Conservation (phyloP, 2,113 vertebrate species). For the Diadophis punctatus region DNA sequence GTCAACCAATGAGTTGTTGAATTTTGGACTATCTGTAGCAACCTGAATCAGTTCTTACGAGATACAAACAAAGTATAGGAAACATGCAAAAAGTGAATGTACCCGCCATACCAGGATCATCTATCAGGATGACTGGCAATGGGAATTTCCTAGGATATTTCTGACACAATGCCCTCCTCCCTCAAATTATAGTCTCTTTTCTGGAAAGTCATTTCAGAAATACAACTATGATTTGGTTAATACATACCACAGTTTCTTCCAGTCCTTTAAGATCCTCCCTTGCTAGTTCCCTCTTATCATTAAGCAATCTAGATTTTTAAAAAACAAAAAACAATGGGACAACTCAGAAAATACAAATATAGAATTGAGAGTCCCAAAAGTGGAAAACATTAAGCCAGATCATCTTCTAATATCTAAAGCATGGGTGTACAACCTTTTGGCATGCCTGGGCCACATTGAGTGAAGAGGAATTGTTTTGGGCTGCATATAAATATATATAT, state of each 20-base stretch:
- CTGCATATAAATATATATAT: too few species aligned
- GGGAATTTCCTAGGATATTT: background rate
- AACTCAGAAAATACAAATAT: background rate
- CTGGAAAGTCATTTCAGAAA: background rate
- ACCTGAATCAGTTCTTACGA: background rate
- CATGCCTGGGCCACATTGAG: too few species aligned
- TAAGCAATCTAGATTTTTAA: constrained; percentile 73
- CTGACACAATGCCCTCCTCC: background rate
- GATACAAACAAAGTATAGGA: background rate
- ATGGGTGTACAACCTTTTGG: too few species aligned
- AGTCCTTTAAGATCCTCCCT: constrained; percentile 92
- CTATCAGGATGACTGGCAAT: background rate
- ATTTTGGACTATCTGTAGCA: background rate
- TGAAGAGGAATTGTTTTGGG: too few species aligned
- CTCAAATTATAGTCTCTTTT: background rate
- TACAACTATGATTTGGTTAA: background rate
- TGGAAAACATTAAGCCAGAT: background rate
- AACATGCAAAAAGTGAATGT: background rate
- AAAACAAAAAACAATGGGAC: background rate
- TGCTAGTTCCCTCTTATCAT: constrained; percentile 89
- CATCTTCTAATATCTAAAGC: background rate
- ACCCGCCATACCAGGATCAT: background rate
- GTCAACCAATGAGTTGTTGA: background rate
- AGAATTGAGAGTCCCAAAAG: background rate
- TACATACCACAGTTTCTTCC: constrained; percentile 92